These are phyloP conservation scores for Drosophila subpulchrella DNA, from an alignment of 1,140 invertebrate genomes.

Conservation along the genomic window DNA sequence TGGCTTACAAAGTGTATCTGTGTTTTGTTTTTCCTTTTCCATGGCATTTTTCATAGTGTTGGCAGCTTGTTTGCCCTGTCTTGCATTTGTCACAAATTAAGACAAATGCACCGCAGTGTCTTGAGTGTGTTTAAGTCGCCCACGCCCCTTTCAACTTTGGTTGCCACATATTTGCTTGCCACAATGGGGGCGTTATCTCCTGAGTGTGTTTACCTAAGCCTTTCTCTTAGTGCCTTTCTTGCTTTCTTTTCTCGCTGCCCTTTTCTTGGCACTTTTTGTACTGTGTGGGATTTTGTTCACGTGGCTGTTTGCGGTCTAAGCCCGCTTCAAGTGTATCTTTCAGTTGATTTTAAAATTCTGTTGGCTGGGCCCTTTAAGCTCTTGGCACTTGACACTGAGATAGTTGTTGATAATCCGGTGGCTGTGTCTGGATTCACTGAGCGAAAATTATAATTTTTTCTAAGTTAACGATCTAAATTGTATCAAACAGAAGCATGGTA, in stretches of 20 bases:
- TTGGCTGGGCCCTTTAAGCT: conserved; percentile 41
- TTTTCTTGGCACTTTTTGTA: conserved; percentile 8
- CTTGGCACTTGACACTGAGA: conserved; percentile 65
- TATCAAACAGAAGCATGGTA: too few relatives aligned
- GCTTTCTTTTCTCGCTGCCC: conserved; percentile 9
- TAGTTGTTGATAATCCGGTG: conserved; percentile 56
- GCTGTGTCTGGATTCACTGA: not conserved
- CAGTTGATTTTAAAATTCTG: conserved; percentile 25
- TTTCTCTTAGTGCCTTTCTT: conserved; percentile 39
- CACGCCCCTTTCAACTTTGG: conserved; percentile 5
- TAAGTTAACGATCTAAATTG: not conserved
- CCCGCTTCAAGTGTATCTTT: conserved; percentile 34
- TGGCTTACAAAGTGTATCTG: not conserved
- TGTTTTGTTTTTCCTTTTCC: too few relatives aligned
- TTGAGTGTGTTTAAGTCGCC: conserved; percentile 23
- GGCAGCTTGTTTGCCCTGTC: conserved; percentile 51
- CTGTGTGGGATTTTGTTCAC: conserved; percentile 23
- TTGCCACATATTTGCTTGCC: conserved; percentile 27
- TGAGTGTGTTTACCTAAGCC: conserved; percentile 68
- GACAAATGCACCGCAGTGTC: conserved; percentile 67
- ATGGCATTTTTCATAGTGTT: conserved; percentile 41
- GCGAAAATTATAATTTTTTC: not conserved
- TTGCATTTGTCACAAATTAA: conserved; percentile 77
- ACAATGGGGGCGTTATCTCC: conserved; percentile 58
- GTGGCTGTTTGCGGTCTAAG: conserved; percentile 30